Evolutionary conservation across 2,113 vertebrate species (phyloP).

Genomic region (Edolisoma coerulescens): DNA sequence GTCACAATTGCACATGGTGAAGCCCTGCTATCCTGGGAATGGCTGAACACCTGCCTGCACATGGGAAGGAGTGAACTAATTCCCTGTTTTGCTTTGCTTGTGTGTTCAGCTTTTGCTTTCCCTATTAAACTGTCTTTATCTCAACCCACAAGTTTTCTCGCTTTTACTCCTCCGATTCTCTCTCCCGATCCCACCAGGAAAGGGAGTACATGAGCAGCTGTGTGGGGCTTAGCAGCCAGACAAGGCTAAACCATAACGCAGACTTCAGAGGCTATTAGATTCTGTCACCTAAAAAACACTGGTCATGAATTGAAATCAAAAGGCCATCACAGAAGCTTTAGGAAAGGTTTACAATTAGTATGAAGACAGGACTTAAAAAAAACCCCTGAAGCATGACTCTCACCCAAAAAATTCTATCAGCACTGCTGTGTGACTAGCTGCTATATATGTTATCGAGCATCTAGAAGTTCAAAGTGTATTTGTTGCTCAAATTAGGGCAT

Average conservation of each 20-base stretch:
- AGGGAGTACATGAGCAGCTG: rapidly evolving
- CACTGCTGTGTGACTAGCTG: neutral
- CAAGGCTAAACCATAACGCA: neutral
- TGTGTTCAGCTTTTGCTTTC: neutral
- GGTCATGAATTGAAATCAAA: neutral
- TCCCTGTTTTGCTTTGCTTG: neutral
- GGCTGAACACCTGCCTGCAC: neutral
- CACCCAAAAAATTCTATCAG: neutral
- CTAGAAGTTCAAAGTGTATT: neutral
- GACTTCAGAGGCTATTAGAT: neutral
- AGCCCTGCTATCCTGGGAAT: neutral
- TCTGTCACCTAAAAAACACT: neutral
- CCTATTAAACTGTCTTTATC: neutral
- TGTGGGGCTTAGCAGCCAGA: neutral
- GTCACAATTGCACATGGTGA: neutral
- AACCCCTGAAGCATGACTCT: neutral
- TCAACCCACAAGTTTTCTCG: neutral
- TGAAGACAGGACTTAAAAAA: neutral
- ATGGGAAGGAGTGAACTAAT: neutral
- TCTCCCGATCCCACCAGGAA: neutral
- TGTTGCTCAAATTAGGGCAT: neutral
- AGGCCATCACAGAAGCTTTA: neutral
- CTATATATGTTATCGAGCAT: neutral
- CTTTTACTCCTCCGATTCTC: neutral
- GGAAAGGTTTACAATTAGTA: neutral